Conservation (phyloP, 2,113 vertebrate species). For the Monarcha castaneiventris region DNA sequence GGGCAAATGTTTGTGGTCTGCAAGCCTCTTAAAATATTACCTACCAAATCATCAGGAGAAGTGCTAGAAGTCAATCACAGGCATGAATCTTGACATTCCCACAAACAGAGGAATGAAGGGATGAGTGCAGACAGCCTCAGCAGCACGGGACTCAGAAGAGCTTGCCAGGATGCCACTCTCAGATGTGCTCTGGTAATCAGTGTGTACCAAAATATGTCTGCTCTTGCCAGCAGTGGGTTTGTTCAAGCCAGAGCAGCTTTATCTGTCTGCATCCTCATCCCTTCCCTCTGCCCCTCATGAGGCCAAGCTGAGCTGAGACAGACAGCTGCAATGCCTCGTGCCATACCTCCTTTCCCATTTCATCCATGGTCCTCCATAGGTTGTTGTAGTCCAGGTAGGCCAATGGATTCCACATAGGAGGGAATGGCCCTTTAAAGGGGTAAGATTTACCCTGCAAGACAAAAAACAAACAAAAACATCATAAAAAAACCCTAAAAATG, state of each 20-base stretch:
- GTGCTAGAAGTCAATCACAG: background rate
- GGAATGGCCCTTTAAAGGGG: slow-evolving; percentile 86
- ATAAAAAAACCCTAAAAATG: background rate
- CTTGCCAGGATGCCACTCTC: background rate
- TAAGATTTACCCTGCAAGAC: slow-evolving; percentile 87
- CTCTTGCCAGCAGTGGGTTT: background rate
- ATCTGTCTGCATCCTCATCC: background rate
- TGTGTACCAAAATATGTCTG: background rate
- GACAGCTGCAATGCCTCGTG: background rate
- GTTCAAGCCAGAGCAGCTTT: background rate
- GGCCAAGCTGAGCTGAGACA: background rate
- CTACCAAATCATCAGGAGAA: background rate
- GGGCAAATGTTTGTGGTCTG: background rate
- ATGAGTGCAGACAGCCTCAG: background rate
- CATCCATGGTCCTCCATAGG: slow-evolving; percentile 90
- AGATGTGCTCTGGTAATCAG: background rate
- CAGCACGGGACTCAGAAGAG: background rate
- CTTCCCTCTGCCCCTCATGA: background rate
- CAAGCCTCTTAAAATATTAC: background rate
- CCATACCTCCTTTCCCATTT: slow-evolving; percentile 93
- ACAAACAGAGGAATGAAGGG: fast-evolving
- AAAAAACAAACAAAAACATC: background rate
- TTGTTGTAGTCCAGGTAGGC: slow-evolving; percentile 90
- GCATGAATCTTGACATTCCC: background rate
- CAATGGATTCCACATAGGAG: slow-evolving; percentile 89